A percentile compares a stretch with the other conserved stretches of the same genome.
Conservation (phyloP, 2,888 invertebrate genomes). For the Lacanobia wlatinum region DNA sequence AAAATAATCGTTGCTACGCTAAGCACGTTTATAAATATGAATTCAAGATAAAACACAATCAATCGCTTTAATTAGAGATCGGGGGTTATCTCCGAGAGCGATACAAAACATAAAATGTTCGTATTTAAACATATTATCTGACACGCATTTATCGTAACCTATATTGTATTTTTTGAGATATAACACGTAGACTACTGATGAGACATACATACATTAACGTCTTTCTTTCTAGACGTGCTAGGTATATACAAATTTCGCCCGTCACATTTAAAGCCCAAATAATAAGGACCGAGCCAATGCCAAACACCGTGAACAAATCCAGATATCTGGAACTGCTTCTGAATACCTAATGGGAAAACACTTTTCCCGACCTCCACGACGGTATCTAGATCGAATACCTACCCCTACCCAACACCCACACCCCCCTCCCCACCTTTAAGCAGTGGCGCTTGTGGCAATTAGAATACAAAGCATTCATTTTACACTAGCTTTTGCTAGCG, state of each 20-base stretch:
- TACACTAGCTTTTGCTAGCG: too few species aligned
- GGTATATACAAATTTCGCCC: not conserved
- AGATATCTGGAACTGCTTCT: not conserved
- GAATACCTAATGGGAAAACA: too few species aligned
- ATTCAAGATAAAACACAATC: slow-evolving; percentile 40
- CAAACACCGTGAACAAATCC: not conserved
- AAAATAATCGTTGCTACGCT: slow-evolving; percentile 3
- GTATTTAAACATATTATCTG: slow-evolving; percentile 48
- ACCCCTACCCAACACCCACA: too few species aligned
- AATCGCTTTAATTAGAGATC: slow-evolving; percentile 44
- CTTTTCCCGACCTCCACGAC: too few species aligned
- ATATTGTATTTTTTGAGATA: slow-evolving; percentile 49
- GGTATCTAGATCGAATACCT: too few species aligned
- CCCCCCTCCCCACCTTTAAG: too few species aligned
- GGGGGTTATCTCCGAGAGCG: slow-evolving; percentile 48
- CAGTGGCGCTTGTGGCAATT: too few species aligned
- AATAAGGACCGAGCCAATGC: not conserved
- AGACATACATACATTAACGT: not conserved
- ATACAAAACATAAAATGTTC: slow-evolving; percentile 22
- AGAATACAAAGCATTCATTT: too few species aligned
- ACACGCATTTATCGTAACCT: slow-evolving; percentile 55
- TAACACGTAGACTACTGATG: slow-evolving; percentile 45
- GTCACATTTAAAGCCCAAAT: not conserved
- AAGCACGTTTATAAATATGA: slow-evolving; percentile 24
- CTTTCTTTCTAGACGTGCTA: not conserved